phyloP scores from a whole-genome alignment of 2,113 vertebrate species.

The Nothoprocta perdicaria region DNA sequence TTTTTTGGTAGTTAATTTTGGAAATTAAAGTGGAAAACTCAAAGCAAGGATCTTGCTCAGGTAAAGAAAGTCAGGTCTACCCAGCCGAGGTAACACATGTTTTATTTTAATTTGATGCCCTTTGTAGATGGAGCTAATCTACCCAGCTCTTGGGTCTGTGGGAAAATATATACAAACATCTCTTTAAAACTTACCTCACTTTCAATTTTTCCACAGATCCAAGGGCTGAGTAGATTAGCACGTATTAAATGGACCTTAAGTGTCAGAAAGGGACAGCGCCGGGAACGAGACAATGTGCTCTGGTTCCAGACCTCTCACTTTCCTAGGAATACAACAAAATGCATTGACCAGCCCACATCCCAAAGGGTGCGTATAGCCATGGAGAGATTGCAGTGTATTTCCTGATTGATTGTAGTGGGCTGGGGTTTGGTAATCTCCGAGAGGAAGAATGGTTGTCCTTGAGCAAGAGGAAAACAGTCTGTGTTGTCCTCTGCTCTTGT shows the following conservation, averaged over 20 bases:
- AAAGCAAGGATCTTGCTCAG: not conserved
- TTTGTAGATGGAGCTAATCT: not conserved
- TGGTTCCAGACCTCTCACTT: conserved; percentile 15
- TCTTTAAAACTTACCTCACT: not conserved
- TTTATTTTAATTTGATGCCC: not conserved
- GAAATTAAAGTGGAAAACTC: not conserved
- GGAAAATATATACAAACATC: not conserved
- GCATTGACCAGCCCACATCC: conserved; percentile 58
- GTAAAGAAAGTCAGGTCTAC: not conserved
- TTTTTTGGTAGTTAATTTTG: not conserved
- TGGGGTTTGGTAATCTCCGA: conserved; percentile 21
- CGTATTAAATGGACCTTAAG: not conserved
- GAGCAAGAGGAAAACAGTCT: not conserved
- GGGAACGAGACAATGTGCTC: not conserved
- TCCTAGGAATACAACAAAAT: conserved; percentile 40
- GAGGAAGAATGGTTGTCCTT: conserved; percentile 51
- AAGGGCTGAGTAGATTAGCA: not conserved
- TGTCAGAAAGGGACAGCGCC: not conserved
- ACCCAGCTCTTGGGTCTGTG: not conserved
- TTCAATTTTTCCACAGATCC: conserved; percentile 5
- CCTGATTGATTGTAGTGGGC: conserved; percentile 18
- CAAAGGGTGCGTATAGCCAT: conserved; percentile 30
- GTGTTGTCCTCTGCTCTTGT: not conserved
- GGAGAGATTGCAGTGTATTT: conserved; percentile 39
- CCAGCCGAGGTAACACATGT: not conserved